Base-by-base conservation (phyloP, 2,888 invertebrate species). In the Mycogona germanica region DNA sequence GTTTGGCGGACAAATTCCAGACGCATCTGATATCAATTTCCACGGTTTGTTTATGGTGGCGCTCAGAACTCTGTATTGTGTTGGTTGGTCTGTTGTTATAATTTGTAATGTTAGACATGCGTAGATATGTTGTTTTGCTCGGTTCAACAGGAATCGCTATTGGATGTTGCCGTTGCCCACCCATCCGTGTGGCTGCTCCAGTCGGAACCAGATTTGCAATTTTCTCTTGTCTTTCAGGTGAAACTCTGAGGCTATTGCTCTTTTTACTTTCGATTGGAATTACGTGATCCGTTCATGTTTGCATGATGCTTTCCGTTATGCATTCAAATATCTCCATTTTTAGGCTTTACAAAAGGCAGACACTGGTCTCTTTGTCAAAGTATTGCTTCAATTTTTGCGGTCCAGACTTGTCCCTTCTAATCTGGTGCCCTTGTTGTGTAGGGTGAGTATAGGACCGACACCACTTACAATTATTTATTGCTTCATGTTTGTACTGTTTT, bases 341-440 rank as follows among this genome's bases (percentile, higher is more conserved):
- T 12, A 56, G 57, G 17, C 40, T 14, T 29, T 55, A 30, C 57
- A 55, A 40, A 44, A 55, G 17, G 45, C 50, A 45, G 37, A 55
- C 12, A 46, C 57, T 21, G 47, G 51, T 42, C 40, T 51, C 32
- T 57, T 57, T 51, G 46, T 57, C 17, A 49, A 55, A 50, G 42
- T 51, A 38, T 32, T 55, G 9, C 38, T 41, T 3, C 46, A 57
- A 21, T 46, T 57, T 30, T 44, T 57, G 12, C 30, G 38, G 6
- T 29, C 37, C 41, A 29, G 47, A 9, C 30, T 28, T 48, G 26
- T 56, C 42, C 41, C 53, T 38, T 50, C 21, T 50, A 21, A 50
- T 38, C n/a, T 40, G 25, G 50, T 50, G n/a, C 25, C 25, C 25
- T 40, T 50, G 17, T 17, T 50, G 21, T 50, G 50, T n/a, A 37